Percentiles rank a stretch among this genome's conserved stretches.
These are phyloP conservation scores for Tyria jacobaeae DNA, from an alignment of 2,888 invertebrate genomes.

Conservation along the genomic window DNA sequence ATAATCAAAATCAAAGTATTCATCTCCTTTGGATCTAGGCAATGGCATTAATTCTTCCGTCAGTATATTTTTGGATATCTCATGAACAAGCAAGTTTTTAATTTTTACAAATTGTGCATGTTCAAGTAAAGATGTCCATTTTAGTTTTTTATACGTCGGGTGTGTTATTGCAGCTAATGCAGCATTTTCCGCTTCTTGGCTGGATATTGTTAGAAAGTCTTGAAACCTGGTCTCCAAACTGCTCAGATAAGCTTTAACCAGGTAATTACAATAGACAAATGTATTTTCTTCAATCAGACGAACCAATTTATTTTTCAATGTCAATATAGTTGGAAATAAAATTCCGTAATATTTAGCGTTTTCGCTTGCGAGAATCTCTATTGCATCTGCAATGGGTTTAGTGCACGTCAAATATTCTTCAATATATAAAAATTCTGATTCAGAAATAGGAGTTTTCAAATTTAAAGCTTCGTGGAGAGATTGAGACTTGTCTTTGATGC, in stretches of 20 bases:
- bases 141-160: conserved; percentile 3
- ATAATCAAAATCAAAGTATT: conserved; percentile 22
- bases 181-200: background rate
- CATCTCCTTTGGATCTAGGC: conserved; percentile 18
- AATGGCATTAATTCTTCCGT: conserved; percentile 11
- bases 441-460: background rate
- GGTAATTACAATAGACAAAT: background rate
- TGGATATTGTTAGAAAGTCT: background rate
- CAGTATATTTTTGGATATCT: conserved; percentile 15
- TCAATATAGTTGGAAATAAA: conserved; percentile 16
- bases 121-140: conserved; percentile 24
- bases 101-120: conserved; percentile 18
- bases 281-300: background rate
- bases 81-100: conserved; percentile 19
- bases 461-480: background rate
- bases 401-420: background rate
- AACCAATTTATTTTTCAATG: background rate
- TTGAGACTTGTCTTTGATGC: conserved; percentile 2
- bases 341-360: conserved; percentile 24
- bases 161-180: conserved; percentile 1
- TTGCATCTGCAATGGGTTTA: conserved; percentile 15
- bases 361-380: conserved; percentile 26
- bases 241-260: background rate
- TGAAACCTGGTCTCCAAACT: background rate
- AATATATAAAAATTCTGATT: conserved; percentile 3